These are phyloP conservation scores for Mugil cephalus DNA, from an alignment of 2,113 vertebrate species.

Conservation along the genomic window DNA sequence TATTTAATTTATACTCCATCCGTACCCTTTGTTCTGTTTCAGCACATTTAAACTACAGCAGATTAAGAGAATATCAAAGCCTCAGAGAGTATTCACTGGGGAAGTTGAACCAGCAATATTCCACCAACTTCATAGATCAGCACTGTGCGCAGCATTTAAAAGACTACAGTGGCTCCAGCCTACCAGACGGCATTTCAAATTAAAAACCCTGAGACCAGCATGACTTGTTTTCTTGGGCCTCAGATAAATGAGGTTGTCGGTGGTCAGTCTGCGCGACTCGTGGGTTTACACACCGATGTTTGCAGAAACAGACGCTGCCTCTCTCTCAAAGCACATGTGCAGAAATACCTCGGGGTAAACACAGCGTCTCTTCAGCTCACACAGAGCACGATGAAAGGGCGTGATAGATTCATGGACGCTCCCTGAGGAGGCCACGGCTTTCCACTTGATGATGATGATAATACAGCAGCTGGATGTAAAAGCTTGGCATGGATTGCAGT, in stretches of 20 bases:
- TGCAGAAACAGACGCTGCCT: slow-evolving; percentile 52
- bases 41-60: slow-evolving; percentile 58
- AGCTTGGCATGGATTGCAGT: slow-evolving; percentile 13
- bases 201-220: slow-evolving; percentile 48
- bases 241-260: slow-evolving; percentile 57
- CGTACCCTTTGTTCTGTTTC: slow-evolving; percentile 46
- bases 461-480: slow-evolving; percentile 44
- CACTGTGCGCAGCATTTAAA: slow-evolving; percentile 56
- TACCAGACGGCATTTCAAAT: slow-evolving; percentile 50
- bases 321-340: slow-evolving; percentile 5
- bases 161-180: slow-evolving; percentile 18
- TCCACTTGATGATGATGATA: slow-evolving; percentile 61
- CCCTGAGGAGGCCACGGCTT: slow-evolving; percentile 34
- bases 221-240: slow-evolving; percentile 29
- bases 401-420: slow-evolving; percentile 35
- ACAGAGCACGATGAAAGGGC: slow-evolving; percentile 53
- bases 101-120: slow-evolving; percentile 66
- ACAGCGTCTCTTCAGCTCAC: slow-evolving; percentile 14
- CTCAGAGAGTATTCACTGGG: slow-evolving; percentile 31
- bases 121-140: slow-evolving; percentile 53
- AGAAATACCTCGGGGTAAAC: slow-evolving; percentile 33
- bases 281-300: slow-evolving; percentile 30
- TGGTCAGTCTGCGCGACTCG: slow-evolving; percentile 47
- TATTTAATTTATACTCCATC: slow-evolving; percentile 48
- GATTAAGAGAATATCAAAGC: slow-evolving; percentile 46